A percentile compares a stretch with the other conserved stretches of the same genome.
phyloP scores from a whole-genome alignment of 2,888 invertebrate species.

The Parnassius smintheus region DNA sequence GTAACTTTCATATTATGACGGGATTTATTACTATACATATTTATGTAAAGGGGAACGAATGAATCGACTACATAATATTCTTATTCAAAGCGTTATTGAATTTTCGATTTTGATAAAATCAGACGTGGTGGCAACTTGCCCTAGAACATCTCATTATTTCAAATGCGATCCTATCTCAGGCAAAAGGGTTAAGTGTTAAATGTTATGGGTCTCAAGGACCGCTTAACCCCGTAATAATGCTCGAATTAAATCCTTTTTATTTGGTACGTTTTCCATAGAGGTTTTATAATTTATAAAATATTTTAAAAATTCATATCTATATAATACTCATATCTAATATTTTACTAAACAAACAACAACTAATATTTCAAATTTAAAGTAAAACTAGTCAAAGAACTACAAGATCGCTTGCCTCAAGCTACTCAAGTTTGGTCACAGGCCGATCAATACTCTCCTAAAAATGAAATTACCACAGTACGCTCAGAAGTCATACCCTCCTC shows the following conservation, averaged over 20 bases:
- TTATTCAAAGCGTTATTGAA: slow-evolving; percentile 18
- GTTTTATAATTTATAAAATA: not conserved
- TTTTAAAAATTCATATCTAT: no score
- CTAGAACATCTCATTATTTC: slow-evolving; percentile 27
- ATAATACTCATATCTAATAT: no score
- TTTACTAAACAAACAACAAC: no score
- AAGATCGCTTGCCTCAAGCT: no score
- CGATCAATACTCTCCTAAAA: no score
- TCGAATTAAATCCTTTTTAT: slow-evolving; percentile 15
- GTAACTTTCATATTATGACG: no score
- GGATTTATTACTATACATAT: no score
- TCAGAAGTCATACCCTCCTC: no score
- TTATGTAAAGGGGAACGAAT: not conserved
- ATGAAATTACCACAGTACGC: no score
- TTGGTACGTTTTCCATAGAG: not conserved
- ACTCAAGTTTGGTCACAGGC: no score
- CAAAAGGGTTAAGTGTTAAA: slow-evolving; percentile 31
- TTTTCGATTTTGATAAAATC: slow-evolving; percentile 19
- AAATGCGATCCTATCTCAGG: slow-evolving; percentile 30
- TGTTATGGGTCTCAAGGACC: slow-evolving; percentile 28
- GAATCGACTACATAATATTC: not conserved
- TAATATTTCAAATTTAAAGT: no score
- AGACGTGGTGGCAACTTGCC: slow-evolving; percentile 5
- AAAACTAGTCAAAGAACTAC: no score
- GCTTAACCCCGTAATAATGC: slow-evolving; percentile 37